phyloP scores from a whole-genome alignment of 2,797 vertebrate genomes.

The Phoebastria nigripes region DNA sequence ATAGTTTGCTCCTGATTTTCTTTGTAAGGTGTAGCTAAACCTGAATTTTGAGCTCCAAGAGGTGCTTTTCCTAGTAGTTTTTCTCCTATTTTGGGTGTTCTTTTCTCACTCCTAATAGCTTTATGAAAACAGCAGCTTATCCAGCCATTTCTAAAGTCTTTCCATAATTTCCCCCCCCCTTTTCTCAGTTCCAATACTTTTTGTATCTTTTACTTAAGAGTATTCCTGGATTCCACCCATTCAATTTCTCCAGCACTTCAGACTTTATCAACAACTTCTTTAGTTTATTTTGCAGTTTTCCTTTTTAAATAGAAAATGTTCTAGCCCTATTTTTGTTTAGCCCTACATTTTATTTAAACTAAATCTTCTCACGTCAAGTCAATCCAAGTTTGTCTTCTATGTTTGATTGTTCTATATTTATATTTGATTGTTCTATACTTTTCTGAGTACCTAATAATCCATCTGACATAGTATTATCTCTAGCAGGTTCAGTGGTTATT shows the following conservation, averaged over 20 bases:
- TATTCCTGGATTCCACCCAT: not conserved
- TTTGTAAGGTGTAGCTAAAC: not conserved
- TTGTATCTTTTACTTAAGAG: not conserved
- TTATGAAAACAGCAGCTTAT: not conserved
- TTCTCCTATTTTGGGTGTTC: not conserved
- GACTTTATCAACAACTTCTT: not conserved
- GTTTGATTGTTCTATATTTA: not conserved
- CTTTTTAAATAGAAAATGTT: not conserved
- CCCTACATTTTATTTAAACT: not conserved
- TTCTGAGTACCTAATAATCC: not conserved
- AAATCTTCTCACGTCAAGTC: not conserved
- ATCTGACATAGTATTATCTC: not conserved
- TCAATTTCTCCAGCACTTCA: not conserved
- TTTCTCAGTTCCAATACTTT: not conserved
- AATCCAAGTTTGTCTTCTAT: not conserved
- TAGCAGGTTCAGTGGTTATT: not conserved
- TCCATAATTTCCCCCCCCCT: not conserved
- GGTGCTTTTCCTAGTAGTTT: not conserved
- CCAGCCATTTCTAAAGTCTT: not conserved
- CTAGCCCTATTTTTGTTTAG: not conserved
- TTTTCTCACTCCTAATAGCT: not conserved
- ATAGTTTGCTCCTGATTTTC: not conserved
- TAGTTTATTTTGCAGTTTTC: not conserved
- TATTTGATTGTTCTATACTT: not conserved
- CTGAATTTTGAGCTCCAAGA: not conserved